Evolutionary conservation across 2,113 vertebrate genomes (phyloP).

Genomic region (Mormoops blainvillei): DNA sequence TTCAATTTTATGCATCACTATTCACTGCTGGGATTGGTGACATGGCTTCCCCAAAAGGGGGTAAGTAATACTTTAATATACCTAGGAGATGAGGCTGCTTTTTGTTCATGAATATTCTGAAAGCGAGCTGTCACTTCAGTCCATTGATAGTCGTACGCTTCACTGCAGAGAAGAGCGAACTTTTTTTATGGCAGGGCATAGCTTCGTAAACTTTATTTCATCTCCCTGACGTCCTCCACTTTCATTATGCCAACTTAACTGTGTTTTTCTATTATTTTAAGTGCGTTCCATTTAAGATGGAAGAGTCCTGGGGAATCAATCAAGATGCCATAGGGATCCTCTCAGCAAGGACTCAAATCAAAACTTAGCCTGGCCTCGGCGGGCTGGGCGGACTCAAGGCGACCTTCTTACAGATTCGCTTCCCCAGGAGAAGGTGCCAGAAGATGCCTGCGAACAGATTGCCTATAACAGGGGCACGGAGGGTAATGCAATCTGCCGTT

Average conservation of each 20-base stretch:
- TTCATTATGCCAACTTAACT: constrained; percentile 71
- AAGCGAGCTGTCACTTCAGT: constrained; percentile 91
- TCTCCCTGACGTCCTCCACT: constrained; percentile 66
- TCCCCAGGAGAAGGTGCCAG: constrained; percentile 37
- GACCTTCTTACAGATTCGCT: background rate
- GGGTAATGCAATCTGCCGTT: background rate
- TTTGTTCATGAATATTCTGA: constrained; percentile 94
- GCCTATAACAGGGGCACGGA: background rate
- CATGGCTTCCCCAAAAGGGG: constrained; percentile 91
- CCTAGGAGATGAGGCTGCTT: constrained; percentile 93
- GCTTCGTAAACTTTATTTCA: constrained; percentile 82
- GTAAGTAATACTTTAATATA: constrained; percentile 97
- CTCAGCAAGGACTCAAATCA: constrained; percentile 14
- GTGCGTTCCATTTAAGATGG: constrained; percentile 57
- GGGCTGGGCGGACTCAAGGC: background rate
- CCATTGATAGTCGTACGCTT: constrained; percentile 89
- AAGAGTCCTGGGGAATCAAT: constrained; percentile 56
- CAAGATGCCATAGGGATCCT: constrained; percentile 61
- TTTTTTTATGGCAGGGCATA: constrained; percentile 76
- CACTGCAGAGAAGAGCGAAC: constrained; percentile 76
- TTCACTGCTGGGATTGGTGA: constrained; percentile 88
- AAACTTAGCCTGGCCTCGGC: constrained; percentile 59
- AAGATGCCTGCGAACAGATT: constrained; percentile 14
- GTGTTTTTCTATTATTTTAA: constrained; percentile 81
- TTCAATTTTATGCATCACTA: constrained; percentile 96